Percentiles rank a stretch among this genome's conserved stretches.
These are phyloP conservation scores for Nixonia krombeini DNA, from an alignment of 1,140 invertebrate genomes.

Conservation along the genomic window DNA sequence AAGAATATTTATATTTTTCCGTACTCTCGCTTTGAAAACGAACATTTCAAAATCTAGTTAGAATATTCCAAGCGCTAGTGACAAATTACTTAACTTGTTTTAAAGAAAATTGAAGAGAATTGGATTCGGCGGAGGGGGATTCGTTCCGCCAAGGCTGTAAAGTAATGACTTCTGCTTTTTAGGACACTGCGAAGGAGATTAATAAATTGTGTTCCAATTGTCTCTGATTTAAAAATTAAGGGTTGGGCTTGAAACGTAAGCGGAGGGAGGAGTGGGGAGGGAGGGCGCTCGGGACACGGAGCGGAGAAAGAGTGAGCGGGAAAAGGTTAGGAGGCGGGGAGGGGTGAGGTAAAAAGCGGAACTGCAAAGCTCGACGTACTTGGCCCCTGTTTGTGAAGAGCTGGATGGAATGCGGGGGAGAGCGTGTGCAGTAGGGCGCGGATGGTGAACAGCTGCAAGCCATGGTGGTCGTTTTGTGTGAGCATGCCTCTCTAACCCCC, in stretches of 20 bases:
- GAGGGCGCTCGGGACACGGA: background rate
- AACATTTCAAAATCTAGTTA: too few relatives aligned
- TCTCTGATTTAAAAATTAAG: constrained; percentile 1
- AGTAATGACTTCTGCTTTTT: constrained; percentile 12
- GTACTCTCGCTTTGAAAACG: too few relatives aligned
- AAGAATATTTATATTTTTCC: too few relatives aligned
- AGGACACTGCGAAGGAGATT: background rate
- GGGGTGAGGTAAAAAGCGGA: constrained; percentile 28
- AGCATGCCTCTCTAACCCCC: constrained; percentile 63
- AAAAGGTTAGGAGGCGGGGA: too few relatives aligned
- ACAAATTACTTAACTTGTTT: too few relatives aligned
- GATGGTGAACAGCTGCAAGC: constrained; percentile 65
- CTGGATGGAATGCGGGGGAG: constrained; percentile 52
- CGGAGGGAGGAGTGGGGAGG: constrained; percentile 9
- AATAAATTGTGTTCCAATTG: background rate
- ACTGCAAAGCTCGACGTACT: constrained; percentile 10
- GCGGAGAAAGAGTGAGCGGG: constrained; percentile 15
- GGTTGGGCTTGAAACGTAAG: constrained; percentile 12
- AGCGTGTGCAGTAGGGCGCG: constrained; percentile 57
- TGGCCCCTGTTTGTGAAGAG: constrained; percentile 13
- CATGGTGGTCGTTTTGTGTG: constrained; percentile 58
- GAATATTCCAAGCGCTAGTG: too few relatives aligned
- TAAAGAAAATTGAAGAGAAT: constrained; percentile 3
- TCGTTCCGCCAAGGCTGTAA: too few relatives aligned
- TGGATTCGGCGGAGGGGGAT: too few relatives aligned